Evolutionary conservation across 2,888 invertebrate species (phyloP), one percentile per base, ranked within the genome.

Genomic region (Eristalinus aeneus): DNA sequence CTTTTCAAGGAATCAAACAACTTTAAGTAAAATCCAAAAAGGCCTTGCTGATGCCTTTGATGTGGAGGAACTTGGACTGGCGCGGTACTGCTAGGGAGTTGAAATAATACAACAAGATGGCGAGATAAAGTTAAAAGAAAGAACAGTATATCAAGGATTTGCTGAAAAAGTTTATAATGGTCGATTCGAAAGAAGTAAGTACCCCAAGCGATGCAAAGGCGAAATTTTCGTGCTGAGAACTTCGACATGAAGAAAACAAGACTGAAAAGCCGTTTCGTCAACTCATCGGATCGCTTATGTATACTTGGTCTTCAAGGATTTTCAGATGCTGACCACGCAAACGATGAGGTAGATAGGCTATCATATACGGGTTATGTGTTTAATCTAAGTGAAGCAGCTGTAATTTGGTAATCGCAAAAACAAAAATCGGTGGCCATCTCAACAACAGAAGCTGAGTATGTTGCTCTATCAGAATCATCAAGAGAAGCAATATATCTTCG

Each of bases 251-350:
- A 27, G 27, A 27, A 27, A 27, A 27, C 27, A 27, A 27, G 27
- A 73, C 77, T 16, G 27, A 27, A 27, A 27, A 65, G 34, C 76
- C 68, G 16, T 71, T 71, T 58, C 56, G 65, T 9, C 56, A 71
- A 27, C 68, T 71, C 9, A 71, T 78, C 8, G 71, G 78, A 8
- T 78, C 71, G 6, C 64, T 71, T 11, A 71, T 71, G 65, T 78
- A 77, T 3, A 27, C 27, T n/a, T n/a, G n/a, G n/a, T n/a, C n/a
- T n/a, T n/a, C n/a, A n/a, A n/a, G n/a, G n/a, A n/a, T n/a, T n/a
- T n/a, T n/a, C n/a, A n/a, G n/a, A n/a, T n/a, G n/a, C n/a, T n/a
- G n/a, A n/a, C n/a, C n/a, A n/a, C n/a, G n/a, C n/a, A n/a, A n/a
- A n/a, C n/a, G n/a, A n/a, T n/a, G n/a, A n/a, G n/a, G n/a, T n/a